These are phyloP conservation scores for Brachyalestes nurse DNA, from an alignment of 2,797 vertebrate genomes.

Conservation along the genomic window DNA sequence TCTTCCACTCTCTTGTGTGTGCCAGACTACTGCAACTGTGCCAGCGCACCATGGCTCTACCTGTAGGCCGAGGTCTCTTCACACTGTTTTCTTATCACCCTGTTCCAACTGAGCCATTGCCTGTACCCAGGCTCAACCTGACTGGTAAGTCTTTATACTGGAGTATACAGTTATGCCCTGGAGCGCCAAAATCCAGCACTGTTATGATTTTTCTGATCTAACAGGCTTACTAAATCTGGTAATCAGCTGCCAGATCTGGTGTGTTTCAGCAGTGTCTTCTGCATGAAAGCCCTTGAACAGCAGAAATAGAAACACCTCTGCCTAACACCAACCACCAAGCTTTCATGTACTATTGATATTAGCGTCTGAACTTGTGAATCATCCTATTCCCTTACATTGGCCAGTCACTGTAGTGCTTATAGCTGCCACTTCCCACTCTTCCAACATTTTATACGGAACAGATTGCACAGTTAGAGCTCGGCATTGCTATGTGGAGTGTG, in stretches of 20 bases:
- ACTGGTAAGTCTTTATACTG: slow-evolving; percentile 79
- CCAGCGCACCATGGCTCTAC: slow-evolving; percentile 95
- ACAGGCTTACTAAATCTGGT: no score
- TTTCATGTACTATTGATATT: no score
- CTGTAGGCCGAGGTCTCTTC: slow-evolving; percentile 94
- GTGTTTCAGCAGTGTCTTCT: no score
- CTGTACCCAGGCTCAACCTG: slow-evolving; percentile 94
- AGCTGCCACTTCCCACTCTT: background rate
- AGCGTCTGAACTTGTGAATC: background rate
- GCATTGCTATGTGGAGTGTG: background rate
- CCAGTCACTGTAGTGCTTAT: no score
- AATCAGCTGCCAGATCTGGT: no score
- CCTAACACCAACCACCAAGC: no score
- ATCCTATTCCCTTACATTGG: background rate
- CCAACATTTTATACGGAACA: background rate
- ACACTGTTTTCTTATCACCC: slow-evolving; percentile 97
- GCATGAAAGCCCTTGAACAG: no score
- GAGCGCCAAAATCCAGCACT: background rate
- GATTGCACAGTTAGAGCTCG: background rate
- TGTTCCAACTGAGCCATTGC: slow-evolving; percentile 92
- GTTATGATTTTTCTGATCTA: no score
- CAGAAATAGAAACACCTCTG: no score
- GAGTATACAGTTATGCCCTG: no score
- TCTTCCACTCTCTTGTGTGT: slow-evolving; percentile 3
- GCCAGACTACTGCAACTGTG: slow-evolving; percentile 87